Evolutionary conservation across 1,140 invertebrate species (phyloP).

Genomic region (Drosophila arizonae): DNA sequence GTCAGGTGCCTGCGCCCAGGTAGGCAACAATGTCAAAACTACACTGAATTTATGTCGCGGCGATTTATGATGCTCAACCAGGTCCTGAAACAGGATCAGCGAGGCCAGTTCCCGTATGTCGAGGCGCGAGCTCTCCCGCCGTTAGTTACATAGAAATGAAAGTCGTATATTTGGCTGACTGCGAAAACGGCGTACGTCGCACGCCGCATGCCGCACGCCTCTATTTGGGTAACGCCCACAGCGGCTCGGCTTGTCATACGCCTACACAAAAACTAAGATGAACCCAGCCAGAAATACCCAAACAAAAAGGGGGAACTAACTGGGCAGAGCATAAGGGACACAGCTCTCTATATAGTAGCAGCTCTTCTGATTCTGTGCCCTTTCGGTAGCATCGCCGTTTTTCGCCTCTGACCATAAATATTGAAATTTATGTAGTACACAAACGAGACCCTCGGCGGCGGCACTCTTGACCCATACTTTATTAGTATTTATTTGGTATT

Average conservation of each 20-base stretch:
- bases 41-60: constrained; percentile 73
- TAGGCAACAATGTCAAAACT: constrained; percentile 57
- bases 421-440: constrained; percentile 78
- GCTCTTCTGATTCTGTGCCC: constrained; percentile 32
- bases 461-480: constrained; percentile 49
- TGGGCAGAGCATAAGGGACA: neutral
- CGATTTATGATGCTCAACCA: constrained; percentile 59
- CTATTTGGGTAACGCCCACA: constrained; percentile 73
- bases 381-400: constrained; percentile 47
- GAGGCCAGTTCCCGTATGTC: constrained; percentile 7
- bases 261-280: constrained; percentile 46
- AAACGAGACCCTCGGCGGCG: constrained; percentile 52
- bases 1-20: constrained; percentile 63
- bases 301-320: neutral
- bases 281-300: constrained; percentile 10
- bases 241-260: constrained; percentile 59
- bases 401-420: constrained; percentile 63
- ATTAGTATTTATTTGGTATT: constrained; percentile 75
- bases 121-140: constrained; percentile 24
- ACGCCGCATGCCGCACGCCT: constrained; percentile 51
- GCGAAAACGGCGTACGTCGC: constrained; percentile 38
- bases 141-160: constrained; percentile 67
- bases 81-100: constrained; percentile 17
- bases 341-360: neutral
- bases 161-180: constrained; percentile 49